These are phyloP conservation scores for Drosophila suzukii DNA, from an alignment of 1,140 invertebrate species.

Conservation along the genomic window DNA sequence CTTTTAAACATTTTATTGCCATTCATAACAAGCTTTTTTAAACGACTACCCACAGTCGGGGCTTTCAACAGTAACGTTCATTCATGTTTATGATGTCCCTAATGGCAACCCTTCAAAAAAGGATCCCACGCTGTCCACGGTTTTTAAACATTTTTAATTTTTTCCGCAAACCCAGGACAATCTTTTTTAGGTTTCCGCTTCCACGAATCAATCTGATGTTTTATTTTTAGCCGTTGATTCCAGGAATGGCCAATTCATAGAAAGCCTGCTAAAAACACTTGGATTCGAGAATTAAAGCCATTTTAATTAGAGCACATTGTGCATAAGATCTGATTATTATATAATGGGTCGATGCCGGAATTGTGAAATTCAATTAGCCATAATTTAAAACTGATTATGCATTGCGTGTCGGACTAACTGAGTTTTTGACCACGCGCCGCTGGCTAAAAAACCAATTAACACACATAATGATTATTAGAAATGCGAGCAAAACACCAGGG, in stretches of 20 bases:
- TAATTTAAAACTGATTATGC: conserved; percentile 61
- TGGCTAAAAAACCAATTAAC: conserved; percentile 66
- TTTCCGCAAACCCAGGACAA: not conserved
- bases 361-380: conserved; percentile 47
- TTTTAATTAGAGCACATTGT: not conserved
- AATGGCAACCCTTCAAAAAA: conserved; percentile 5
- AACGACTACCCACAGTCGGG: not conserved
- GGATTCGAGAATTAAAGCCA: conserved; percentile 17
- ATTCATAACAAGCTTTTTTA: too few relatives aligned
- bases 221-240: conserved; percentile 1
- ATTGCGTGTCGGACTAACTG: conserved; percentile 17
- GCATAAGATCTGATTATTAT: not conserved
- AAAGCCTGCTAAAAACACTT: conserved; percentile 4
- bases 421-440: conserved; percentile 39
- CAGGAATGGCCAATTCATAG: conserved; percentile 8
- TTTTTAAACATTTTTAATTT: not conserved
- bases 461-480: conserved; percentile 53
- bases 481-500: not conserved
- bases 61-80: not conserved
- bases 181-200: conserved; percentile 20
- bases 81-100: not conserved
- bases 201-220: conserved; percentile 22
- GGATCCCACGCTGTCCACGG: not conserved
- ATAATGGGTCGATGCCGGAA: not conserved
- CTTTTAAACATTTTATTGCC: too few relatives aligned